Evolutionary conservation across 2,797 vertebrate species (phyloP).

Genomic region (Urocyon cinereoargenteus): DNA sequence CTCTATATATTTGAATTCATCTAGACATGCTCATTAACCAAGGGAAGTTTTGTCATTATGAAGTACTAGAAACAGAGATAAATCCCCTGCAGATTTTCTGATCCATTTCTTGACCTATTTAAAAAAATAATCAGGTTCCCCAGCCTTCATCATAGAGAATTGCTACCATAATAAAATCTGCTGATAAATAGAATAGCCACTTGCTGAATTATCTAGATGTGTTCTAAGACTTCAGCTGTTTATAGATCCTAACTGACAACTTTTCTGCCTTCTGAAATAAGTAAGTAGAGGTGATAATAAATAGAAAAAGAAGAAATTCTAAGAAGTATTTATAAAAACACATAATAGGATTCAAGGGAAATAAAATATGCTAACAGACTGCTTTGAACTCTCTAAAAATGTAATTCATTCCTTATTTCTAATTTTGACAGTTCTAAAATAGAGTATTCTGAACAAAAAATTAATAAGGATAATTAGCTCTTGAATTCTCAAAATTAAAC

Average conservation of each 20-base stretch:
- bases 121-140: conserved; percentile 76
- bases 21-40: conserved; percentile 75
- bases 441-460: conserved; percentile 12
- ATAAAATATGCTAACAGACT: conserved; percentile 47
- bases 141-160: conserved; percentile 67
- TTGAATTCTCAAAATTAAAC: neutral
- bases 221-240: conserved; percentile 26
- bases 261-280: neutral
- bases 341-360: neutral
- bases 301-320: neutral
- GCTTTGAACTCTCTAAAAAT: conserved; percentile 25
- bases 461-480: conserved; percentile 15
- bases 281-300: neutral
- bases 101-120: conserved; percentile 84
- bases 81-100: conserved; percentile 81
- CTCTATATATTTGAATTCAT: conserved; percentile 73
- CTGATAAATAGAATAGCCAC: conserved; percentile 64
- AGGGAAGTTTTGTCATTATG: conserved; percentile 78
- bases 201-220: conserved; percentile 36
- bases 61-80: conserved; percentile 77
- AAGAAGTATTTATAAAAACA: conserved; percentile 50
- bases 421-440: conserved; percentile 34
- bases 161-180: conserved; percentile 64
- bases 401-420: conserved; percentile 26
- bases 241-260: neutral